These are phyloP conservation scores for Stegostoma tigrinum DNA, from an alignment of 2,113 vertebrate species.

Conservation along the genomic window DNA sequence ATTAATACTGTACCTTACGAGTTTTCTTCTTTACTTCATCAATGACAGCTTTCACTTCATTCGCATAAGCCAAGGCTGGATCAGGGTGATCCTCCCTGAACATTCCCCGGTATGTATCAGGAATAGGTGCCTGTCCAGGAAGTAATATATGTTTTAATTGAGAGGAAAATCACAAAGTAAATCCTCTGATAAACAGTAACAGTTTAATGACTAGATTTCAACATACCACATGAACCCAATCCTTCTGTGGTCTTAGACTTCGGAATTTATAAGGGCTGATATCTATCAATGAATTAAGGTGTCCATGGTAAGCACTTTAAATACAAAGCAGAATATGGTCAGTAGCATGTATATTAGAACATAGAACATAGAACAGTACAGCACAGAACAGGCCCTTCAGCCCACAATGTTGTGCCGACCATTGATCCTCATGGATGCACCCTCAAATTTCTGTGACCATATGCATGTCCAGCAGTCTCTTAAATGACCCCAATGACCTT, in stretches of 20 bases:
- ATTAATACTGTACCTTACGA: conserved; percentile 63
- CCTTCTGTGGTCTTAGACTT: conserved; percentile 82
- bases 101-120: conserved; percentile 79
- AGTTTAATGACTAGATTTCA: conserved; percentile 37
- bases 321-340: conserved; percentile 44
- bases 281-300: conserved; percentile 87
- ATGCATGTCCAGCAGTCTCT: no score
- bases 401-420: no score
- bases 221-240: conserved; percentile 96
- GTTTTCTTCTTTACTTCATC: conserved; percentile 61
- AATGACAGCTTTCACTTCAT: conserved; percentile 67
- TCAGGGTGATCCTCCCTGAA: conserved; percentile 72
- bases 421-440: no score
- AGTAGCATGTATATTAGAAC: background rate
- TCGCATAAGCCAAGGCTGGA: conserved; percentile 72
- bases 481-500: no score
- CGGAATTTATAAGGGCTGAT: conserved; percentile 97
- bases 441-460: no score
- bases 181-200: background rate
- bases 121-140: conserved; percentile 71
- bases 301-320: conserved; percentile 85
- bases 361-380: no score
- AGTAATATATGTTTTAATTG: background rate
- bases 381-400: no score
- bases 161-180: background rate